Evolutionary conservation across 1,140 invertebrate species (phyloP).

Genomic region (Meloidogyne hapla): DNA sequence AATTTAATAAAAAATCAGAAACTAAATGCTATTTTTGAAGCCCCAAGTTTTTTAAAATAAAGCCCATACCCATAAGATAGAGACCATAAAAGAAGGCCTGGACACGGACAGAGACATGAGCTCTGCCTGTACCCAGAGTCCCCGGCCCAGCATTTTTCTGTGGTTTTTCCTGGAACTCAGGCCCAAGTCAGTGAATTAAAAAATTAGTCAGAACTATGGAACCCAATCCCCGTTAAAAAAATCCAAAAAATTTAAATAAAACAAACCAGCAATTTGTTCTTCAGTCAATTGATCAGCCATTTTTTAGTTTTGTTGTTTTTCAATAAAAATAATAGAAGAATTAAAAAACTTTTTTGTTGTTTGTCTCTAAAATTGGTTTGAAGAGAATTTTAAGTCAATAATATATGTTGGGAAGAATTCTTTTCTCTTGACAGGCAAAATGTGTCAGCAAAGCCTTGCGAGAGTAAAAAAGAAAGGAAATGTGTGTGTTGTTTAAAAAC

Average conservation of each 20-base stretch:
- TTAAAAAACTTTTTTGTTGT: neutral
- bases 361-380: neutral
- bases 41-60: no score
- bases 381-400: neutral
- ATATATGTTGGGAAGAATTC: neutral
- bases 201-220: no score
- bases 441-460: neutral
- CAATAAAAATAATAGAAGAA: neutral
- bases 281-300: conserved; percentile 64
- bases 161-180: no score
- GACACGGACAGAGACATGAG: no score
- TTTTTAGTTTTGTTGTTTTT: conserved; percentile 17
- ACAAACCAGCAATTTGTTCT: conserved; percentile 62
- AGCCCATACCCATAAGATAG: no score
- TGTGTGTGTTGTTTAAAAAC: conserved; percentile 12
- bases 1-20: neutral
- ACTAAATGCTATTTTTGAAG: no score
- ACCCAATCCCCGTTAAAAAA: neutral
- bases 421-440: neutral
- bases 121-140: no score
- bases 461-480: neutral
- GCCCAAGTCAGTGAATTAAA: no score
- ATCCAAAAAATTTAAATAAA: neutral
- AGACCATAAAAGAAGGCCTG: no score
- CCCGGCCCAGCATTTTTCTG: no score